Percentiles rank a stretch among this genome's conserved stretches.
Conservation (phyloP, 2,888 invertebrate species). For the Eucriotettix oculatus region DNA sequence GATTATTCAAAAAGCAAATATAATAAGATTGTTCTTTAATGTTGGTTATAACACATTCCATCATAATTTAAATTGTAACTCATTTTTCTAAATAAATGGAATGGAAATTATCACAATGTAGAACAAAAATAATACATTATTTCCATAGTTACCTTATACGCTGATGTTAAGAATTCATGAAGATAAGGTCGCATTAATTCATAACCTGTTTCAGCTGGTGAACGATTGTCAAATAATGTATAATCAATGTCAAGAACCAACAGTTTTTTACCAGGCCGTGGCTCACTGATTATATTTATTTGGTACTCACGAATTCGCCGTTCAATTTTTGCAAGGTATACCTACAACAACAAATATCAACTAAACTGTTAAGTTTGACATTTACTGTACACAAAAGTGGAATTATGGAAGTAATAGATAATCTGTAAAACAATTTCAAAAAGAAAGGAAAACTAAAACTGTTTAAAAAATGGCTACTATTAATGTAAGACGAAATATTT, state of each 20-base stretch:
- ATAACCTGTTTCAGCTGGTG: constrained; percentile 70
- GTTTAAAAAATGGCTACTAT: too few species aligned
- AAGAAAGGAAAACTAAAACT: too few species aligned
- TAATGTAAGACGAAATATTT: too few species aligned
- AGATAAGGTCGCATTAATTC: constrained; percentile 90
- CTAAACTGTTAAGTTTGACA: neutral
- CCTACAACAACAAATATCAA: constrained; percentile 20
- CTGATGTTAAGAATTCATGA: constrained; percentile 80
- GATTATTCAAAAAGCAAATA: too few species aligned
- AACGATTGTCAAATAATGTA: constrained; percentile 89
- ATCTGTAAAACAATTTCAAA: too few species aligned
- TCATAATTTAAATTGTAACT: too few species aligned
- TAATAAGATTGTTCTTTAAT: too few species aligned
- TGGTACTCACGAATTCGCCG: constrained; percentile 70
- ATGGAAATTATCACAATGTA: too few species aligned
- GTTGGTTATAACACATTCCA: too few species aligned
- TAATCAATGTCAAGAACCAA: constrained; percentile 93
- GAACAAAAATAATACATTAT: too few species aligned
- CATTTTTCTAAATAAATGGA: too few species aligned
- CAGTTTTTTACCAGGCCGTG: constrained; percentile 71
- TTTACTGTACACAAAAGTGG: neutral
- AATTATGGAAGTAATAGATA: too few species aligned
- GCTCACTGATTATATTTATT: constrained; percentile 63
- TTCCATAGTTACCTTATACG: constrained; percentile 39
- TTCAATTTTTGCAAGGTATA: constrained; percentile 66